Percentiles rank a stretch among this genome's conserved stretches.
Evolutionary conservation across 2,888 invertebrate species (phyloP).

Genomic region (Chaetoderma sp.): DNA sequence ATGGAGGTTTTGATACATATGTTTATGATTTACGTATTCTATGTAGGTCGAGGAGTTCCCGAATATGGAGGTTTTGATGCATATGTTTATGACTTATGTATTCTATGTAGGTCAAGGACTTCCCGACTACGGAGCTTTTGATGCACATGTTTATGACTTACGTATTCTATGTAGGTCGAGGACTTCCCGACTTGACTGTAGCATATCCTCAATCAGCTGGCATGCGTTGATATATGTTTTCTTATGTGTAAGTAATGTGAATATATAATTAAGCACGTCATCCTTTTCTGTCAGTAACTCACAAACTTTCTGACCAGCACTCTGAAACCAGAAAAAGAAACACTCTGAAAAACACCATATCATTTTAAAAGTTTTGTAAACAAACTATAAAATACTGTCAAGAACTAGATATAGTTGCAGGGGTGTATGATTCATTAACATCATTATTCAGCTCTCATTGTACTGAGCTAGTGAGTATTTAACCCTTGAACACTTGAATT

Average conservation of each 20-base stretch:
- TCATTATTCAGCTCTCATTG: neutral
- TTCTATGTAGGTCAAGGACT: too few species aligned
- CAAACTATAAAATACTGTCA: neutral
- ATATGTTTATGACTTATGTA: too few species aligned
- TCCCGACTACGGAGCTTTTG: too few species aligned
- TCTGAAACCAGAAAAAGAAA: constrained; percentile 37
- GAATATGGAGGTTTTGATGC: too few species aligned
- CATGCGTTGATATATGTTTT: constrained; percentile 65
- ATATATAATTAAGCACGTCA: constrained; percentile 63
- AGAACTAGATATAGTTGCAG: neutral
- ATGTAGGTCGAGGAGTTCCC: too few species aligned
- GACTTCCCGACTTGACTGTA: constrained; percentile 61
- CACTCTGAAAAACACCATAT: neutral
- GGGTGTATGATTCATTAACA: neutral
- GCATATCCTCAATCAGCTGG: constrained; percentile 66
- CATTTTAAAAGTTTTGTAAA: neutral
- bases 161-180: constrained; percentile 63
- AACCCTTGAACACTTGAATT: too few species aligned
- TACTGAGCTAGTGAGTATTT: too few species aligned
- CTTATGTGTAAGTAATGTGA: constrained; percentile 60
- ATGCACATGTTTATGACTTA: too few species aligned
- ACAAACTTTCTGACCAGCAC: constrained; percentile 57
- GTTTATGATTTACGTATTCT: too few species aligned
- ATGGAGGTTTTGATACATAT: too few species aligned
- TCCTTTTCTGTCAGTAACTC: constrained; percentile 51